A percentile compares a stretch with the other conserved stretches of the same genome.
Evolutionary conservation across 2,888 invertebrate species (phyloP).

Genomic region (Hyposoter didymator): DNA sequence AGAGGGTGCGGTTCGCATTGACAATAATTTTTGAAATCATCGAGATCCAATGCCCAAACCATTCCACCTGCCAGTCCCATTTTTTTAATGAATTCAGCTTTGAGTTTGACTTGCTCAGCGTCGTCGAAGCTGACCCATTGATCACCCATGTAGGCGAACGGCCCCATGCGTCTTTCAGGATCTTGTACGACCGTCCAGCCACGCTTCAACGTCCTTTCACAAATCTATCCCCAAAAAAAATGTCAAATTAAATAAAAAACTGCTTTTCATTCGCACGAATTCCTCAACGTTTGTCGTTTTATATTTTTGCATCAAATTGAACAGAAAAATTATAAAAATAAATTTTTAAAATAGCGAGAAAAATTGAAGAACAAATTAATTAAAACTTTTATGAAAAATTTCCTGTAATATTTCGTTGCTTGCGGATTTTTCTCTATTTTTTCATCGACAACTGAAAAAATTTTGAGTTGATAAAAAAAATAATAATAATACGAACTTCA

Average conservation of each 20-base stretch:
- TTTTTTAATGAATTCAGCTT: constrained; percentile 92
- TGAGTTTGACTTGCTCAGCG: constrained; percentile 92
- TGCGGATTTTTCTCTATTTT: not conserved
- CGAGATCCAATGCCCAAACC: constrained; percentile 95
- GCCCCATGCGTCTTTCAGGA: constrained; percentile 92
- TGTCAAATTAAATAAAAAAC: constrained; percentile 19
- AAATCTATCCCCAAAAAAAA: constrained; percentile 87
- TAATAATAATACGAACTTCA: constrained; percentile 87
- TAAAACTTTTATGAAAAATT: no score
- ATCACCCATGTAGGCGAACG: constrained; percentile 92
- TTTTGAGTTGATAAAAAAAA: not conserved
- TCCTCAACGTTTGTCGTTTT: no score
- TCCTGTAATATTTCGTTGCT: no score
- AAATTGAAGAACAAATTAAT: no score
- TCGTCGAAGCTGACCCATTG: constrained; percentile 98
- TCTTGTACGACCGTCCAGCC: constrained; percentile 93
- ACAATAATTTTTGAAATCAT: constrained; percentile 93
- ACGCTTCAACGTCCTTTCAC: constrained; percentile 90
- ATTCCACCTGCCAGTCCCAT: constrained; percentile 94
- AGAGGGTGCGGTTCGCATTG: constrained; percentile 93
- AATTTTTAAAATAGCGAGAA: no score
- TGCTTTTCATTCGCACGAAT: no score
- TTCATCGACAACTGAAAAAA: not conserved
- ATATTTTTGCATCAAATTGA: no score
- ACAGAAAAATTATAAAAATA: no score